A percentile compares a stretch with the other conserved stretches of the same genome.
phyloP scores from a whole-genome alignment of 2,888 invertebrate species.

The Alviniconcha strummeri region DNA sequence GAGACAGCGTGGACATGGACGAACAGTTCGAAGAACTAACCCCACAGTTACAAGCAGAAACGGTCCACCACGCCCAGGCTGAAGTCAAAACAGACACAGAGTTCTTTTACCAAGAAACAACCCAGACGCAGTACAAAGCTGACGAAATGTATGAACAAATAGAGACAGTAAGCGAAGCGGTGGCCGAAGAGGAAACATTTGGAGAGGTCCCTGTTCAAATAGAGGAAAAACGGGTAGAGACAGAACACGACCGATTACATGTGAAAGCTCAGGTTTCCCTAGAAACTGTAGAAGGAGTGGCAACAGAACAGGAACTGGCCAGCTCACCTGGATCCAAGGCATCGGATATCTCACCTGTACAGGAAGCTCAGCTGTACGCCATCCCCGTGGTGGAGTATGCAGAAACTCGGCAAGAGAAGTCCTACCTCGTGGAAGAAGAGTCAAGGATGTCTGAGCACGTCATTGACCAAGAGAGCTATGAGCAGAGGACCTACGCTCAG shows the following conservation, averaged over 20 bases:
- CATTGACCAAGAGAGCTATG: conserved; percentile 34
- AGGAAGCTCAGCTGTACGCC: conserved; percentile 24
- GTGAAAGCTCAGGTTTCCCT: conserved; percentile 2
- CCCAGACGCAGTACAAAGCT: conserved; percentile 26
- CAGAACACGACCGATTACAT: conserved; percentile 14
- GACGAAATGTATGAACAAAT: conserved; percentile 36
- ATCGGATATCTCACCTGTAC: conserved; percentile 33
- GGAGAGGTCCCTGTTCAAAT: conserved; percentile 20
- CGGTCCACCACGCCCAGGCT: neutral
- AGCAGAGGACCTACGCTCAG: conserved; percentile 16
- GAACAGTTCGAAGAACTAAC: conserved; percentile 10
- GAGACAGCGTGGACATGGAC: conserved; percentile 24
- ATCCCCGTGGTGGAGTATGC: conserved; percentile 25
- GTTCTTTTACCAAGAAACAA: conserved; percentile 33
- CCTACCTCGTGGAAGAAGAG: conserved; percentile 17
- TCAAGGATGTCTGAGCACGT: conserved; percentile 14
- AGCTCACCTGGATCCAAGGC: conserved; percentile 15
- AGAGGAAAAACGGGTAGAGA: conserved; percentile 35
- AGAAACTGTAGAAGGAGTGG: conserved; percentile 26
- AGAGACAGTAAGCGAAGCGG: conserved; percentile 20
- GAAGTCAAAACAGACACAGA: conserved; percentile 30
- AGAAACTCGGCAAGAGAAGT: conserved; percentile 23
- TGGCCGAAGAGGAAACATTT: conserved; percentile 27
- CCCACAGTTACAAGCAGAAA: neutral
- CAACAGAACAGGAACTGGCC: conserved; percentile 32